Base-by-base conservation (phyloP, 1,140 invertebrate genomes). In the Drosophila insularis region DNA sequence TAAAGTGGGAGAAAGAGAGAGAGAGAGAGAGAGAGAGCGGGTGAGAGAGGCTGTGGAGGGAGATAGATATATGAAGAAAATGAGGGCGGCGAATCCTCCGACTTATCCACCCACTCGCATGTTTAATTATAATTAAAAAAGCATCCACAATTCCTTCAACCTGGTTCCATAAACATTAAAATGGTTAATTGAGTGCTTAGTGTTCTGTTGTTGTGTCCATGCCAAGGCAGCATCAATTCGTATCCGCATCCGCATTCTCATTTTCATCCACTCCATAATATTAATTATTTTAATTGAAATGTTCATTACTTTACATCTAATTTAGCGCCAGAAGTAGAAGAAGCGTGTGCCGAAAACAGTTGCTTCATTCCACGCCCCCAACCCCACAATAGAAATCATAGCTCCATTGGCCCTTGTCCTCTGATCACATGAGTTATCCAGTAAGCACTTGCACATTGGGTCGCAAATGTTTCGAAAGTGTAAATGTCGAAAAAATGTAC, bases 241-340 rank as follows among this genome's bases (percentile, higher is more conserved):
- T 61, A 35, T n/a, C 11, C 43, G 71, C 64, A 39, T n/a, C n/a
- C 43, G 35, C 54, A 62, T 39, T 17, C 62, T 21, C 43, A 11
- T 43, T 31, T 43, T 43, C 23, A 56, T 70, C 66, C 70, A 78
- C 70, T 82, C 62, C 77, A 70, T 90, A 76, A 80, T 90, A 86
- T 90, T 90, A 91, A 91, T 89, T 91, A 91, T 90, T 91, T 90
- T 91, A 91, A 90, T 91, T 91, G 89, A 91, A 91, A 91, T 90
- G 89, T 91, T 90, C 85, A 91, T 91, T 90, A 90, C 89, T 90
- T 90, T 90, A 90, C 81, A 80, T 84, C 82, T 90, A 90, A 90
- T 90, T 90, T 90, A 68, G 77, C 70, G 74, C 60, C 71, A 69
- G 68, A 70, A 50, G 43, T 21, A 50, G 43, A 21, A 50, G 19